These are phyloP conservation scores for Drosophila simulans DNA, from an alignment of 1,140 invertebrate genomes.

Conservation along the genomic window DNA sequence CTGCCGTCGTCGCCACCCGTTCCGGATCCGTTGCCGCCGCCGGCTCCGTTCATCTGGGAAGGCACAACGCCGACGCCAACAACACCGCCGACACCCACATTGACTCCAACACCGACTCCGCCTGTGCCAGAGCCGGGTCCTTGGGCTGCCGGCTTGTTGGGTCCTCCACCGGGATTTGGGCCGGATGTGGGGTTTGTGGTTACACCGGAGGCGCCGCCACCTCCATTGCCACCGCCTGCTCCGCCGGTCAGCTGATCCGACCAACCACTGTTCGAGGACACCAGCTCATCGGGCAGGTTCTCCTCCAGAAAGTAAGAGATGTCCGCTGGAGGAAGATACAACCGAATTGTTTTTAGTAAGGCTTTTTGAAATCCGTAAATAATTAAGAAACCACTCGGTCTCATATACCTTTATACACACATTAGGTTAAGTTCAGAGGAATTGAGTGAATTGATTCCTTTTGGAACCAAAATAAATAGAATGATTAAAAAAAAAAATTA, in stretches of 20 bases:
- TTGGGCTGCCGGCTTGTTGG: constrained; percentile 88
- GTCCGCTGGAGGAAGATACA: constrained; percentile 84
- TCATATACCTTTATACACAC: no score
- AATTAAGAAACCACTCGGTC: no score
- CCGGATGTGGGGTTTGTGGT: constrained; percentile 84
- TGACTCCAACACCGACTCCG: constrained; percentile 85
- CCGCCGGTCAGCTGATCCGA: constrained; percentile 87
- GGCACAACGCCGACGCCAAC: constrained; percentile 84
- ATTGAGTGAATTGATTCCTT: no score
- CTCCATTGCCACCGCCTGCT: constrained; percentile 89
- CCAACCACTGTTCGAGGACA: constrained; percentile 88
- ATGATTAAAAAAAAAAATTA: no score
- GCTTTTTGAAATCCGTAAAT: neutral
- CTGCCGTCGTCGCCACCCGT: constrained; percentile 85
- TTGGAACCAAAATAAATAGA: no score
- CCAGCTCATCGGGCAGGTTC: constrained; percentile 96
- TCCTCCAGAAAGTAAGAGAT: constrained; percentile 92
- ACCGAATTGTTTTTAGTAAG: neutral
- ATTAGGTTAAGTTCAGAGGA: no score
- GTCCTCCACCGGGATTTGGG: constrained; percentile 53
- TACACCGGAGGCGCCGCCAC: constrained; percentile 86
- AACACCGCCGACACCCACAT: constrained; percentile 84
- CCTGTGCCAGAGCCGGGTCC: constrained; percentile 86
- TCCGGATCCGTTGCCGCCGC: constrained; percentile 86
- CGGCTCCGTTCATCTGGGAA: constrained; percentile 88